Base-by-base conservation (phyloP, 2,797 vertebrate genomes). In the Scleropages formosus region DNA sequence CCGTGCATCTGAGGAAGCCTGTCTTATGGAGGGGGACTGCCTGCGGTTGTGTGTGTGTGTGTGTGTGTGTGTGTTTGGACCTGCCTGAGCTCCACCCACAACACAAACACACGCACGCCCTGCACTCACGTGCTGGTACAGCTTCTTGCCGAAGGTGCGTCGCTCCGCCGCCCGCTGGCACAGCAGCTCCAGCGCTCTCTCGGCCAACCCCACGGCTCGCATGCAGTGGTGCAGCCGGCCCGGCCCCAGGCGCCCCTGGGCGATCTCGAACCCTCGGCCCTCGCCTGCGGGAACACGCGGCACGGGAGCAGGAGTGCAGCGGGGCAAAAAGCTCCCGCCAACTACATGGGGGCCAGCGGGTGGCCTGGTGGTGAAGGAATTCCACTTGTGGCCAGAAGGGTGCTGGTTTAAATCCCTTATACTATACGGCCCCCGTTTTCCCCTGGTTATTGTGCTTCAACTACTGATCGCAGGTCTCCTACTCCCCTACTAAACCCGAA, bases 211-310 rank as follows among this genome's bases (percentile, higher is more conserved):
- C 0, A 98, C 87, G 0, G 90, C 88, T 71, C 95, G 91, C 96
- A 98, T 98, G 53, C 96, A 97, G 90, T 98, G 97, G 79, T 98
- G 96, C 78, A 99, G 93, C 20, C 95, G 85, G 71, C 96, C 96
- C 0, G 96, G 95, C 0, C 96, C 97, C 0, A 98, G 93, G 0
- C 95, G 93, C 7, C 95, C 93, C 81, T 98, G 96, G 2, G 96
- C 93, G 0, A 98, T 97, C 82, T 98, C 95, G 83, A 98, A 98
- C 0, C 97, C 97, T 62, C 93, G 84, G 27, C 96, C 96, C 78
- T 98, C 96, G 60, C 96, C 97, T 98, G 81, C 0, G 47, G 60
- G 51, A n/a, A 4, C 10, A 69, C 1, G 16, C 15, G 10, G 59
- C 65, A 18, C 65, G 47, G 31, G n/a, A 3, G 65, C 46, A 18